These are phyloP conservation scores for Drosophila watanabei DNA, from an alignment of 1,140 invertebrate genomes.

Conservation along the genomic window DNA sequence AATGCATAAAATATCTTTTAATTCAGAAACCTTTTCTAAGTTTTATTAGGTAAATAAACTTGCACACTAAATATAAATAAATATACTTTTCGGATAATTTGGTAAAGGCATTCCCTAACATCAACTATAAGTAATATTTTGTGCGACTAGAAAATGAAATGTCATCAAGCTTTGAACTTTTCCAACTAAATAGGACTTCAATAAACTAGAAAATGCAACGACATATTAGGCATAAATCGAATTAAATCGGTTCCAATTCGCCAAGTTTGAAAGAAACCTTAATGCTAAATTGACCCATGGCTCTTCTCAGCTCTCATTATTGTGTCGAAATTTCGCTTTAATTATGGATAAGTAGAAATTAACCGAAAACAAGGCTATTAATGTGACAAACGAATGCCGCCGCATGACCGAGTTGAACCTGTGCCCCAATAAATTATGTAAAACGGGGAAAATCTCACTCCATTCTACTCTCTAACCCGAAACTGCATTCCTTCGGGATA, in stretches of 20 bases:
- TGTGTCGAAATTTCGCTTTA: slow-evolving; percentile 1
- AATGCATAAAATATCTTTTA: no score
- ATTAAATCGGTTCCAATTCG: slow-evolving; percentile 2
- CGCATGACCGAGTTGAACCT: slow-evolving; percentile 5
- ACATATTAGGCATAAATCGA: slow-evolving; percentile 7
- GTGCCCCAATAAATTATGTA: slow-evolving; percentile 12
- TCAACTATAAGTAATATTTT: neutral
- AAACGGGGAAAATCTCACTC: neutral
- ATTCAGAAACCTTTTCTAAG: no score
- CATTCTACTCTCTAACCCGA: neutral
- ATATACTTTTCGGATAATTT: no score
- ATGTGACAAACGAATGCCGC: slow-evolving; percentile 12
- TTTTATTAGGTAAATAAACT: no score
- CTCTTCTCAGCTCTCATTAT: neutral
- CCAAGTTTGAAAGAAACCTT: neutral
- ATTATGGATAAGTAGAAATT: slow-evolving; percentile 33
- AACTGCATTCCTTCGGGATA: neutral
- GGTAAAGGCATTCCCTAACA: no score
- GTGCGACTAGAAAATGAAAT: neutral
- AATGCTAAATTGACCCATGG: neutral
- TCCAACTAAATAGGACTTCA: neutral
- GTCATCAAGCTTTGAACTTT: neutral
- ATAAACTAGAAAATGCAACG: neutral
- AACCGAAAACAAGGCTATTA: slow-evolving; percentile 51
- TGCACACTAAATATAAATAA: no score